Percentiles rank a stretch among this genome's conserved stretches.
These are phyloP conservation scores for Silurus aristotelis DNA, from an alignment of 2,797 vertebrate species.

Conservation along the genomic window DNA sequence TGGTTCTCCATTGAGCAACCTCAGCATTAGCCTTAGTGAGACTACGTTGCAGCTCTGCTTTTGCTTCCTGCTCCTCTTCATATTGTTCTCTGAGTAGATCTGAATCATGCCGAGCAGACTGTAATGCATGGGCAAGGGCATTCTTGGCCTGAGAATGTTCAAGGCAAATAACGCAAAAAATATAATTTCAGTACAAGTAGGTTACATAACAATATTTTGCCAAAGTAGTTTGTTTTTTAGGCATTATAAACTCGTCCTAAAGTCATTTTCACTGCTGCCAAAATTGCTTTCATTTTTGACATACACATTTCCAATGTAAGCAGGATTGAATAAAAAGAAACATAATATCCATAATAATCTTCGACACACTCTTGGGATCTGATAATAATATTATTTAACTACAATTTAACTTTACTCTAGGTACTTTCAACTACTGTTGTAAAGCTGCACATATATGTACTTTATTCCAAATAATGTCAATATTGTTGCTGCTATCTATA, in stretches of 20 bases:
- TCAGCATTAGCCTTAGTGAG: conserved; percentile 79
- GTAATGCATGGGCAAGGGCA: conserved; percentile 75
- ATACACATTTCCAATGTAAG: not conserved
- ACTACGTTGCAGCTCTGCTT: conserved; percentile 52
- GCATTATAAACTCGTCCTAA: not conserved
- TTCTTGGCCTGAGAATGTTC: conserved; percentile 72
- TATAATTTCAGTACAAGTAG: not conserved
- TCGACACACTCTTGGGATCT: not conserved
- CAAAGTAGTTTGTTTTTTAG: not conserved
- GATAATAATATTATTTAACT: too few relatives aligned
- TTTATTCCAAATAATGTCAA: not conserved
- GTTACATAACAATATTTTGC: not conserved
- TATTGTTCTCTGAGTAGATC: conserved; percentile 75
- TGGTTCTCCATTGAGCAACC: conserved; percentile 80
- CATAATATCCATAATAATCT: not conserved
- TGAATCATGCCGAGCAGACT: conserved; percentile 66
- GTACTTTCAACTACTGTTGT: not conserved
- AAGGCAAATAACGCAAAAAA: not conserved
- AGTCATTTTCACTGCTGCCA: not conserved
- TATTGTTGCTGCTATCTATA: not conserved
- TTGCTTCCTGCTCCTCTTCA: conserved; percentile 76
- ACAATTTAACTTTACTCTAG: too few relatives aligned
- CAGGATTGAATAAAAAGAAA: not conserved
- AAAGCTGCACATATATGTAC: not conserved
- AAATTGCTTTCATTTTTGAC: not conserved